Percentiles rank a stretch among this genome's conserved stretches.
Evolutionary conservation across 1,140 invertebrate species (phyloP).

Genomic region (Vollenhovia emeryi): DNA sequence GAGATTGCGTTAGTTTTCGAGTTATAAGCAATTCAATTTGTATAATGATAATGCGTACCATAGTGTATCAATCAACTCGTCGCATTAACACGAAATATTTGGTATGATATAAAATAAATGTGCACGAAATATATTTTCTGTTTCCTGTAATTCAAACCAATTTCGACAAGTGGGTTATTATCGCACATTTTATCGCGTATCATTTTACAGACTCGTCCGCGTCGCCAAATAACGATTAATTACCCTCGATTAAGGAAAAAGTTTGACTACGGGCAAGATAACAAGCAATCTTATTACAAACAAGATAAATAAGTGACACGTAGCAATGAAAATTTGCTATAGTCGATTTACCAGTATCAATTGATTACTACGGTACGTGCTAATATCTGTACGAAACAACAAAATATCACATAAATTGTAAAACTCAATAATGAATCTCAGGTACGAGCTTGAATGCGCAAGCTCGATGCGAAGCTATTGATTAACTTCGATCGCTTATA

Average conservation of each 20-base stretch:
- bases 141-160: neutral
- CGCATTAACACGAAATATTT: neutral
- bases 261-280: too few species aligned
- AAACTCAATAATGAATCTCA: neutral
- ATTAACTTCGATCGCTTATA: neutral
- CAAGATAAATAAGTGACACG: slow-evolving; percentile 6
- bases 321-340: neutral
- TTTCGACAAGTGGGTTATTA: neutral
- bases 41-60: neutral
- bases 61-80: neutral
- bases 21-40: neutral
- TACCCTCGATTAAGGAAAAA: neutral
- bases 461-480: neutral
- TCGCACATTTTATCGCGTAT: neutral
- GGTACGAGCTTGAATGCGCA: neutral
- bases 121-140: neutral
- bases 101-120: neutral
- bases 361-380: neutral
- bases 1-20: neutral
- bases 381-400: neutral
- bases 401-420: neutral
- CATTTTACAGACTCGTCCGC: neutral
- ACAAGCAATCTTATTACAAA: too few species aligned
- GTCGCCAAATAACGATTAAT: neutral
- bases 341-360: neutral